Percentiles rank a stretch among this genome's conserved stretches.
phyloP scores from a whole-genome alignment of 1,140 invertebrate genomes.

The Tachypleus tridentatus region DNA sequence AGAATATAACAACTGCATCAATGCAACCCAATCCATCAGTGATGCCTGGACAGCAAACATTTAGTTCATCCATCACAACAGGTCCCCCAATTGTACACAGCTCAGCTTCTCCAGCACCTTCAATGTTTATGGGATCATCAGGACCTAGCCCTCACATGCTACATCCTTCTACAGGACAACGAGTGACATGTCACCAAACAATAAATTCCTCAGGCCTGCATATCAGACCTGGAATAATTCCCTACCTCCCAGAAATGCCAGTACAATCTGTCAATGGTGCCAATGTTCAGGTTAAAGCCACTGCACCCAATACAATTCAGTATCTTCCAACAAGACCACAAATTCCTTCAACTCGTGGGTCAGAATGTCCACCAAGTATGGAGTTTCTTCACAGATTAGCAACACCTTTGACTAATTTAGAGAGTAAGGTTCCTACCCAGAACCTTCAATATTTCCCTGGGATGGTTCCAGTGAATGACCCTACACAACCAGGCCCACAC shows the following conservation, averaged over 20 bases:
- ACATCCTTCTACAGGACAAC: too few relatives aligned
- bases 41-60: too few relatives aligned
- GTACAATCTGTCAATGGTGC: conserved; percentile 12
- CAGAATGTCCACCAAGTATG: conserved; percentile 64
- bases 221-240: too few relatives aligned
- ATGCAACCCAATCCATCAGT: conserved; percentile 13
- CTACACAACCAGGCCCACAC: too few relatives aligned
- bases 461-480: conserved; percentile 15
- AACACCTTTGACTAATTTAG: conserved; percentile 37
- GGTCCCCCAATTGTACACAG: too few relatives aligned
- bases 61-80: too few relatives aligned
- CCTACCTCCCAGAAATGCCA: too few relatives aligned
- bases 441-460: conserved; percentile 60
- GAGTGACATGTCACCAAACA: too few relatives aligned
- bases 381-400: conserved; percentile 77
- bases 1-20: conserved; percentile 30
- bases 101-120: too few relatives aligned
- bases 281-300: conserved; percentile 64
- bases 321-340: conserved; percentile 72
- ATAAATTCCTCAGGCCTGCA: too few relatives aligned
- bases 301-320: conserved; percentile 93
- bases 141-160: too few relatives aligned
- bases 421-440: conserved; percentile 53
- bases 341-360: conserved; percentile 17
- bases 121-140: too few relatives aligned